A percentile compares a stretch with the other conserved stretches of the same genome.
phyloP scores from a whole-genome alignment of 2,888 invertebrate species.

The Palloptera scutellata region DNA sequence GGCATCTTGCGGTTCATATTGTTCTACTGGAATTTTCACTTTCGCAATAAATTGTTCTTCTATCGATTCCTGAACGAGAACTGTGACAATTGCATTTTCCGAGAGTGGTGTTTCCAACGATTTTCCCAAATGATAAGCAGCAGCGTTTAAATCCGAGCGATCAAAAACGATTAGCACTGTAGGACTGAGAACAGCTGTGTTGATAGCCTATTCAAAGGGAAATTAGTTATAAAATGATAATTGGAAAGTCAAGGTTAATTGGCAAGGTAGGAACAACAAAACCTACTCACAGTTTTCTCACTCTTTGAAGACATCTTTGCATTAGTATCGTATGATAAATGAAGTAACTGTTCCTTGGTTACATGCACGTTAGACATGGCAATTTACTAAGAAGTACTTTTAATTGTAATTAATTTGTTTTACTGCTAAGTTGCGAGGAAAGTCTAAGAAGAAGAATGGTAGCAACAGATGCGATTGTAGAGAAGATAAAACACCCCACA shows the following conservation, averaged over 20 bases:
- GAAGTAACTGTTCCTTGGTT: constrained; percentile 35
- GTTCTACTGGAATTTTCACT: constrained; percentile 38
- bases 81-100: constrained; percentile 46
- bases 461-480: too few relatives aligned
- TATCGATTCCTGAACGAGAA: constrained; percentile 57
- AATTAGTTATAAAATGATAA: too few relatives aligned
- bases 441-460: too few relatives aligned
- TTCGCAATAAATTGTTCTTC: constrained; percentile 41
- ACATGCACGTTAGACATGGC: background rate
- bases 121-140: constrained; percentile 48
- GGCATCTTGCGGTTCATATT: constrained; percentile 38
- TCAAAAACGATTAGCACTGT: constrained; percentile 53
- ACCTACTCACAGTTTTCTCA: too few relatives aligned
- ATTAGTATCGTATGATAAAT: constrained; percentile 41
- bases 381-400: too few relatives aligned
- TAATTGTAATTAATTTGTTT: too few relatives aligned
- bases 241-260: too few relatives aligned
- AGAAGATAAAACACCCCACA: too few relatives aligned
- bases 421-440: too few relatives aligned
- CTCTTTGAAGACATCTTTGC: background rate
- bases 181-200: constrained; percentile 27
- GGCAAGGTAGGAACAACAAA: too few relatives aligned
- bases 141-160: constrained; percentile 54
- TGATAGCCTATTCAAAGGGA: too few relatives aligned
- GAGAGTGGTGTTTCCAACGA: constrained; percentile 52